Evolutionary conservation across 2,797 vertebrate species (phyloP).

Genomic region (Enteromius argenteus): DNA sequence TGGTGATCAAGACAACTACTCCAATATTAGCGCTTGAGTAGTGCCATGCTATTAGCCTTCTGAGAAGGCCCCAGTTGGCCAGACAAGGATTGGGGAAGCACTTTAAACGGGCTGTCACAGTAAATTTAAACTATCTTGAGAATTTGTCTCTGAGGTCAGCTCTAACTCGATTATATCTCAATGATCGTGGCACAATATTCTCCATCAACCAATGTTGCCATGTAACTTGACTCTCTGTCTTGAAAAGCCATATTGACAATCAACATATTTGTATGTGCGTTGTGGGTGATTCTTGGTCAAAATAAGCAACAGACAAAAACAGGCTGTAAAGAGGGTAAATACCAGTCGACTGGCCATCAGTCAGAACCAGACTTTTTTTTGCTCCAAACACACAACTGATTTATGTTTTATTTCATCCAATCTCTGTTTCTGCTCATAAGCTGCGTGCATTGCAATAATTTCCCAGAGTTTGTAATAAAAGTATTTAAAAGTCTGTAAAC

Average conservation of each 20-base stretch:
- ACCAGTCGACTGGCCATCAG: background rate
- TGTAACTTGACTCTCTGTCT: background rate
- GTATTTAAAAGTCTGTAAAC: background rate
- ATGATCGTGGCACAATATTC: background rate
- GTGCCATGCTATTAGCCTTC: background rate
- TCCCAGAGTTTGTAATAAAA: background rate
- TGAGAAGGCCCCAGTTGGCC: background rate
- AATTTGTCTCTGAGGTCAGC: constrained; percentile 5
- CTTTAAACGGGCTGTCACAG: constrained; percentile 3
- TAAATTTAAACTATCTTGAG: background rate
- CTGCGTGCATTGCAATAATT: background rate
- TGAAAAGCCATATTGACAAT: background rate
- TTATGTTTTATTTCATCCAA: background rate
- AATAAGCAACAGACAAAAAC: background rate
- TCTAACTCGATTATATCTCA: background rate
- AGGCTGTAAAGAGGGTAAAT: background rate
- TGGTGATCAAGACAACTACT: constrained; percentile 13
- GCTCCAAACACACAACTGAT: background rate
- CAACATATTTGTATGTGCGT: background rate
- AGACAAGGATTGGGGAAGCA: background rate
- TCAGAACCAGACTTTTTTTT: background rate
- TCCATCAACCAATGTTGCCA: background rate
- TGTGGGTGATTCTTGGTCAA: background rate
- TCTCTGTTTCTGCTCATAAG: background rate
- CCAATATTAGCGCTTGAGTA: constrained; percentile 31